phyloP scores from a whole-genome alignment of 2,888 invertebrate species.

The Drosophila kuntzei region DNA sequence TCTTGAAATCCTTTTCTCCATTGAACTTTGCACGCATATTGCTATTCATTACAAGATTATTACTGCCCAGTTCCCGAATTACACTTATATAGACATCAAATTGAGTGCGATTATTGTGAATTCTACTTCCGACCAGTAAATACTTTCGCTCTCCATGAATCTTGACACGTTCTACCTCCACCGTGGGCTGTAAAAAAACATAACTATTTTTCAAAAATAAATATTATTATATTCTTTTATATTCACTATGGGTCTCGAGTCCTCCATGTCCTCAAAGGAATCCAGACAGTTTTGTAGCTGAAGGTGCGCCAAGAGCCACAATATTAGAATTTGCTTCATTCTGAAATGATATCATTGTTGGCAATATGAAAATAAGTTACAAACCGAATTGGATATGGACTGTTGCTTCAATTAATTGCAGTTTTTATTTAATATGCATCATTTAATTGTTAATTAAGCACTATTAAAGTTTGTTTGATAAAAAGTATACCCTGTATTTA shows the following conservation, averaged over 20 bases:
- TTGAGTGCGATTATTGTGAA: slow-evolving; percentile 40
- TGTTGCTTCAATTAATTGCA: background rate
- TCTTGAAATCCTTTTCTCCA: slow-evolving; percentile 9
- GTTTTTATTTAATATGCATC: background rate
- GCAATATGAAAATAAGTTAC: background rate
- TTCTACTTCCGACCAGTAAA: slow-evolving; percentile 26
- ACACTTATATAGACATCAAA: slow-evolving; percentile 53
- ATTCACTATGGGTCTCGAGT: background rate
- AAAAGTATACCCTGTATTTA: no score
- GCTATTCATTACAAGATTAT: slow-evolving; percentile 62
- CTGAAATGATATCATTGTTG: slow-evolving; percentile 1
- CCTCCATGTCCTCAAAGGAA: background rate
- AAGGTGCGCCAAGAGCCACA: slow-evolving; percentile 7
- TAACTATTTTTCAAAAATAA: background rate
- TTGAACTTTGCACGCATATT: slow-evolving; percentile 40
- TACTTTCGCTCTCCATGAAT: slow-evolving; percentile 44
- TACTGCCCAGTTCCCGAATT: slow-evolving; percentile 52
- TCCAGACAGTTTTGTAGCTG: background rate
- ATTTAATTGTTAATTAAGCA: slow-evolving; percentile 16
- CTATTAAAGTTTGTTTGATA: background rate
- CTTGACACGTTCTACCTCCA: slow-evolving; percentile 33
- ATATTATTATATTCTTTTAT: background rate
- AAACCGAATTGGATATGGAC: background rate
- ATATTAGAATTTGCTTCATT: slow-evolving; percentile 24
- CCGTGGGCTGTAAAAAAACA: slow-evolving; percentile 15